phyloP scores from a whole-genome alignment of 2,888 invertebrate genomes.

The Cantharis flavilabris region DNA sequence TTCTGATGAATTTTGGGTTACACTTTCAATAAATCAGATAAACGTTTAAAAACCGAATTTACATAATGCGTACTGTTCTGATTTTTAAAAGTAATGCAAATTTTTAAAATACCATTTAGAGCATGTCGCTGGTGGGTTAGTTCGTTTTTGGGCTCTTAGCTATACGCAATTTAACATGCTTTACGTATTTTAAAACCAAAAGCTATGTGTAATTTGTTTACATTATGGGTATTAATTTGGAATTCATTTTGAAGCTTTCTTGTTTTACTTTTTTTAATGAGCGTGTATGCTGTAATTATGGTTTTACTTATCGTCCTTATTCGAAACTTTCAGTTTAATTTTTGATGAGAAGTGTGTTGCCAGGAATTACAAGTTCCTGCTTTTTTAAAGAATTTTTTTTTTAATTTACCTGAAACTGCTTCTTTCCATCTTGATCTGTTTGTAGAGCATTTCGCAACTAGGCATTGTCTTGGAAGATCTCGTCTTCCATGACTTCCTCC shows the following conservation, averaged over 20 bases:
- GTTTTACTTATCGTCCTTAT: background rate
- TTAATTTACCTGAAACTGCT: background rate
- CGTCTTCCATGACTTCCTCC: too few species aligned
- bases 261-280: background rate
- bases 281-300: background rate
- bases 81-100: background rate
- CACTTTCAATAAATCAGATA: background rate
- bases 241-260: background rate
- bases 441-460: too few species aligned
- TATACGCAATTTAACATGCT: background rate
- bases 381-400: background rate
- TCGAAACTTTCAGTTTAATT: background rate
- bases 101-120: background rate
- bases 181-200: slow-evolving; percentile 1
- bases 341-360: background rate
- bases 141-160: background rate
- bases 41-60: background rate
- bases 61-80: background rate
- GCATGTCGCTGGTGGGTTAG: background rate
- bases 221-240: background rate
- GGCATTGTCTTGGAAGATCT: too few species aligned
- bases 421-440: background rate
- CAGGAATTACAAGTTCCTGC: background rate
- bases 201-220: background rate
- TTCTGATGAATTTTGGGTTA: background rate